Evolutionary conservation across 2,888 invertebrate species (phyloP).

Genomic region (Pimpla rufipes): DNA sequence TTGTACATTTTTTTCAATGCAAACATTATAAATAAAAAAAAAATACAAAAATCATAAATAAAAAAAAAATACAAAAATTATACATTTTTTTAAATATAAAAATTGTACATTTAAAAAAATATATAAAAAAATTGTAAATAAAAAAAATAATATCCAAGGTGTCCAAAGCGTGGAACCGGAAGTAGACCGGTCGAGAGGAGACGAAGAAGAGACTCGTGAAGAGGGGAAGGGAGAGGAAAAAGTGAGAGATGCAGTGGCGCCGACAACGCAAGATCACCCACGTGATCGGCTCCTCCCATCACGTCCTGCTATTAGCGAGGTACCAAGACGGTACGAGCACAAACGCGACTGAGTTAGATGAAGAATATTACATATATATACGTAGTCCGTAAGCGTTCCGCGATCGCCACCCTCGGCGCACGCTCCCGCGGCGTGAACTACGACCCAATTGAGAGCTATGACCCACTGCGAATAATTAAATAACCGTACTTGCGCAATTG

Average conservation of each 20-base stretch:
- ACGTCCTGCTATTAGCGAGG: constrained; percentile 83
- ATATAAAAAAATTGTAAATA: not conserved
- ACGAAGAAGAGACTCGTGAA: constrained; percentile 30
- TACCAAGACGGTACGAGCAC: constrained; percentile 84
- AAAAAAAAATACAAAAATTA: constrained; percentile 9
- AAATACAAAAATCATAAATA: not conserved
- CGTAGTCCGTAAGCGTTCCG: constrained; percentile 1
- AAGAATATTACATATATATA: not conserved
- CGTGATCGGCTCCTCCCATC: constrained; percentile 84
- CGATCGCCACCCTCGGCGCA: not conserved
- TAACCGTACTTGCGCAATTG: not conserved
- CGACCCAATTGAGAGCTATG: constrained; percentile 32
- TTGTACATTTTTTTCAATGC: too few relatives aligned
- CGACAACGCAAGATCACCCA: constrained; percentile 82
- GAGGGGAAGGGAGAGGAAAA: constrained; percentile 51
- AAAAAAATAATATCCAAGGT: constrained; percentile 20
- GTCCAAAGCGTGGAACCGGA: constrained; percentile 44
- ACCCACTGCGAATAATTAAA: constrained; percentile 21
- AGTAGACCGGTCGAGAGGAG: constrained; percentile 32
- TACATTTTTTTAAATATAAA: too few relatives aligned
- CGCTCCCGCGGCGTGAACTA: constrained; percentile 21
- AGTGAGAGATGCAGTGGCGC: constrained; percentile 83
- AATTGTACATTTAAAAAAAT: too few relatives aligned
- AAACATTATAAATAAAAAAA: constrained; percentile 5
- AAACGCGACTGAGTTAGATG: constrained; percentile 6